phyloP scores from a whole-genome alignment of 64 coral and sea anemone genomes.

The Catalaphyllia jardinei region DNA sequence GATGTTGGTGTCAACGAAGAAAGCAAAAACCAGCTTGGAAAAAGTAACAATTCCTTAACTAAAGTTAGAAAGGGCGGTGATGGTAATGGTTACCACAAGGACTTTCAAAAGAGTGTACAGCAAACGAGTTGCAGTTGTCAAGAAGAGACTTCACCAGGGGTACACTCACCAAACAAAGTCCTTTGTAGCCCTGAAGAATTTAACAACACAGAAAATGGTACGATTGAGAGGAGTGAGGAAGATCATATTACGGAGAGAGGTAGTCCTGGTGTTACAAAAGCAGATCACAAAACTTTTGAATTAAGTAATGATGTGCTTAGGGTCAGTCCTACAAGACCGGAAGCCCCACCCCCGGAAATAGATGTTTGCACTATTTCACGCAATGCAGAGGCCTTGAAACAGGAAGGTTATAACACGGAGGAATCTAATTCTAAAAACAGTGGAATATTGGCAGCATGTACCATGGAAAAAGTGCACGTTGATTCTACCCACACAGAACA shows the following conservation, averaged over 20 bases:
- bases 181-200: neutral
- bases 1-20: no score
- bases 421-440: neutral
- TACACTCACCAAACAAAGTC: neutral
- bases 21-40: no score
- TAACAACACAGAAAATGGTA: neutral
- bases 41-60: no score
- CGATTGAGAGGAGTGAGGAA: neutral
- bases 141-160: neutral
- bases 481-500: neutral
- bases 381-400: neutral
- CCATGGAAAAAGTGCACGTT: neutral
- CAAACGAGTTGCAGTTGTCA: neutral
- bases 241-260: neutral
- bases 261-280: neutral
- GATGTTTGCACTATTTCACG: no score
- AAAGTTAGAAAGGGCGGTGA: neutral
- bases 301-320: neutral
- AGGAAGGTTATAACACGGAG: neutral
- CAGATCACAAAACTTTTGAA: neutral
- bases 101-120: neutral
- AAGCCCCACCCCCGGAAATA: no score
- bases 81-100: neutral
- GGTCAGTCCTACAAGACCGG: neutral
- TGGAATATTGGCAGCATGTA: no score